Evolutionary conservation across 1,140 invertebrate genomes (phyloP), one percentile per base, ranked within the genome.

Genomic region (Drusus annulatus): DNA sequence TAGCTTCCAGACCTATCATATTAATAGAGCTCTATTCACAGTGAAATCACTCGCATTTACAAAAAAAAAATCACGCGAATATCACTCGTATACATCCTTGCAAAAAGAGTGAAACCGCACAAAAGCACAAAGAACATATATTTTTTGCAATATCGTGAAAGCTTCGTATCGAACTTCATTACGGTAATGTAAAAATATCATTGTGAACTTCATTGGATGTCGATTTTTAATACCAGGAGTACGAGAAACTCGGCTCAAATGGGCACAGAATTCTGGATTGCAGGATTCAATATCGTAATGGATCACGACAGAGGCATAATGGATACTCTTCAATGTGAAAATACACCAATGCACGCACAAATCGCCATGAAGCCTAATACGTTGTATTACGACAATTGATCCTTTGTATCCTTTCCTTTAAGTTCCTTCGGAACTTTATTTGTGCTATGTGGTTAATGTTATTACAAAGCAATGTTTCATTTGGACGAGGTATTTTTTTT

Each of bases 81-180:
- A 56, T 56, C 21, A 45, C 8, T 45, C 23, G 23, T 65, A 65
- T 36, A 25, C 7, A 65, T 23, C 45, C 17, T 36, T 45, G 50
- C 36, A 71, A 71, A 71, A 51, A 45, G 19, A 71, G 17, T 50
- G 50, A 10, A 23, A 51, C 68, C 68, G 45, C 68, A 51, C 19
- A 71, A 50, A 71, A 25, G 68, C 68, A 71, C 68, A 71, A 71
- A 71, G 68, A 51, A 71, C 16, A 51, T 45, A 45, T 17, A 50
- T 71, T 71, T 71, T 71, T 71, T 51, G 68, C 68, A 71, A 71
- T 71, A 71, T 71, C 68, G 31, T 71, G 68, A 71, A 71, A 71
- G 68, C 68, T 51, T 45, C 68, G 68, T 16, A 71, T 71, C 68
- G 68, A 71, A 71, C 31, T 71, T 71, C 68, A 71, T 71, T 71